Conservation (phyloP, 1,140 invertebrate species). For the Pectinophora gossypiella region DNA sequence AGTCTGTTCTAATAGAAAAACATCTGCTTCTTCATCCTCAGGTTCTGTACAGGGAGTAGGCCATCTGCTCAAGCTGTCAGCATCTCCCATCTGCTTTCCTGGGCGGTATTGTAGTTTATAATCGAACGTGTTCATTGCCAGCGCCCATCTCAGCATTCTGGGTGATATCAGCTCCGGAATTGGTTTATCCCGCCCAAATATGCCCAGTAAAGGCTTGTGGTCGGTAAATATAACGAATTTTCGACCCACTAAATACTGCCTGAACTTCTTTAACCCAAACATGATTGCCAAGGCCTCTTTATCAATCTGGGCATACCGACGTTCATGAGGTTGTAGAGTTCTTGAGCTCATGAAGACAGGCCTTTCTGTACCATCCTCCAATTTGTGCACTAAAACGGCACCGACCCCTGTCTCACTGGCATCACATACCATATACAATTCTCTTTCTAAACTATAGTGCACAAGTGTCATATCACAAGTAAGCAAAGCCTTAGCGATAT, state of each 20-base stretch:
- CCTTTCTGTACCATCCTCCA: constrained; percentile 32
- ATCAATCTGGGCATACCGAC: constrained; percentile 17
- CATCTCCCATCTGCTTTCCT: constrained; percentile 11
- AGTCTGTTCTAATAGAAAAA: constrained; percentile 6
- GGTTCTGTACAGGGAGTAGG: background rate
- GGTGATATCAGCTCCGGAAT: constrained; percentile 20
- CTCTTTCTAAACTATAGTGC: constrained; percentile 18
- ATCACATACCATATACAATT: constrained; percentile 10
- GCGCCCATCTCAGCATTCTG: constrained; percentile 25
- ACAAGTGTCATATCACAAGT: constrained; percentile 19
- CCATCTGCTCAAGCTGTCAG: constrained; percentile 10
- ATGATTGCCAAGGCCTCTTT: constrained; percentile 64
- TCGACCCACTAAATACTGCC: constrained; percentile 41
- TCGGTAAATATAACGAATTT: constrained; percentile 18
- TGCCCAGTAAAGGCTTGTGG: constrained; percentile 28
- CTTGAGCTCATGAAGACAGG: constrained; percentile 64
- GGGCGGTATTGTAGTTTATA: constrained; percentile 21
- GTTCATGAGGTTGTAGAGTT: constrained; percentile 13
- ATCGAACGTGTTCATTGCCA: constrained; percentile 21
- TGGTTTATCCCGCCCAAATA: constrained; percentile 7
- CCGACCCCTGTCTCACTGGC: constrained; percentile 4
- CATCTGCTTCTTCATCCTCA: background rate
- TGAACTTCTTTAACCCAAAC: constrained; percentile 48
- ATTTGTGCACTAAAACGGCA: background rate
- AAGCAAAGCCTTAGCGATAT: constrained; percentile 16